Base-by-base conservation (phyloP, 1,140 invertebrate species). In the Leptinotarsa undecemlineata region DNA sequence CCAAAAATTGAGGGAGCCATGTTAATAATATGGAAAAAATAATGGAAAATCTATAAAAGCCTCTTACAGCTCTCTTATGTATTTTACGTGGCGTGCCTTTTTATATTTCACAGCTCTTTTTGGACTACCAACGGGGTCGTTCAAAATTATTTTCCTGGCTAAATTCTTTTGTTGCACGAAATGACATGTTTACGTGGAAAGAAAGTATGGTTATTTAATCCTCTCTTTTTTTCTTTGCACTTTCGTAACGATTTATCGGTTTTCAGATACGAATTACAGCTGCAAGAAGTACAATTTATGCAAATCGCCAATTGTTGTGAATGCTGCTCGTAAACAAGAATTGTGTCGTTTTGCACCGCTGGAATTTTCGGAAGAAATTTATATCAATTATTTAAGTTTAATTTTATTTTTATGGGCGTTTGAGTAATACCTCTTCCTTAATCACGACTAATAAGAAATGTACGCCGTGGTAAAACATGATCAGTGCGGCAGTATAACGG, bases 371-470 rank as follows among this genome's bases (percentile, higher is more conserved):
- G 51, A 57, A 57, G 51, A 57, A 57, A 57, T 57, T 57, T 57
- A 57, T 57, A 17, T 57, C 51, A 57, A 57, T 57, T 57, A 57
- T 57, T 57, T 14, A 57, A 57, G 51, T 57, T n/a, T 57, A 57
- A 57, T 57, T 57, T 57, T 19, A 57, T 57, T 57, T 57, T 57
- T n/a, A 57, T 57, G 17, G 51, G 0, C 0, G 51, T 57, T 57
- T 57, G 3, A 57, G 51, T 57, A 57, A 57, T 57, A 57, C 51
- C n/a, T 57, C 51, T 57, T 57, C 51, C n/a, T 57, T 57, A 57
- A 57, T 57, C 51, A 19, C 17, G 51, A 15, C 13, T 17, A 17
- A 19, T 57, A 57, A 57, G 13, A 19, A 57, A 57, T n/a, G 14
- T 57, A 17, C 6, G 4, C 5, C 51, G 17, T 57, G 51, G 51